phyloP scores from a whole-genome alignment of 1,140 invertebrate genomes.

The Leguminivora glycinivorella region DNA sequence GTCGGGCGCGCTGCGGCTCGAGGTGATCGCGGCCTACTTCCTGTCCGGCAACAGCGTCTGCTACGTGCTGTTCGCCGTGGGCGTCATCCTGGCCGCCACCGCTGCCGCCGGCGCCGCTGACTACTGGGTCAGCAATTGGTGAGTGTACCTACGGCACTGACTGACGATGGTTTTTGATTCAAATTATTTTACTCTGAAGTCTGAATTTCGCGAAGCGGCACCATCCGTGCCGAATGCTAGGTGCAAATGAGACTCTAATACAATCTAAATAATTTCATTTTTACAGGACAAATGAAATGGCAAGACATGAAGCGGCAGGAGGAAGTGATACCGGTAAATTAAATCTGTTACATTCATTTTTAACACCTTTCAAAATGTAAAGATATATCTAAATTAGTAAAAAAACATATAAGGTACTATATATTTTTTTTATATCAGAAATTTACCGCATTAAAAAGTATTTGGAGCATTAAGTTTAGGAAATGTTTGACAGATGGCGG shows the following conservation, averaged over 20 bases:
- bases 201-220: too few relatives aligned
- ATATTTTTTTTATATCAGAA: too few relatives aligned
- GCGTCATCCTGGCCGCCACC: slow-evolving; percentile 76
- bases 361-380: too few relatives aligned
- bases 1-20: slow-evolving; percentile 81
- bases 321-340: slow-evolving; percentile 51
- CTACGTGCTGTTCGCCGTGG: slow-evolving; percentile 65
- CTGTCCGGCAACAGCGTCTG: slow-evolving; percentile 77
- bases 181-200: too few relatives aligned
- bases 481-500: slow-evolving; percentile 49
- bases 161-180: too few relatives aligned
- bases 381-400: too few relatives aligned
- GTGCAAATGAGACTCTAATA: too few relatives aligned
- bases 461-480: slow-evolving; percentile 17
- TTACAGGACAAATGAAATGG: slow-evolving; percentile 80
- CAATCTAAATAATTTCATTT: slow-evolving; percentile 29
- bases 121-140: slow-evolving; percentile 88
- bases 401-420: too few relatives aligned
- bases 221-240: too few relatives aligned
- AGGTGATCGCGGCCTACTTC: slow-evolving; percentile 76
- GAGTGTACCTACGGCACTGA: slow-evolving; percentile 37
- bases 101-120: slow-evolving; percentile 80
- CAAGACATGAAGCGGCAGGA: slow-evolving; percentile 54
- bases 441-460: too few relatives aligned
- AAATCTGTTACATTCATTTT: neutral